These are phyloP conservation scores for Carassius carassius DNA, from an alignment of 2,113 vertebrate species.

Conservation along the genomic window DNA sequence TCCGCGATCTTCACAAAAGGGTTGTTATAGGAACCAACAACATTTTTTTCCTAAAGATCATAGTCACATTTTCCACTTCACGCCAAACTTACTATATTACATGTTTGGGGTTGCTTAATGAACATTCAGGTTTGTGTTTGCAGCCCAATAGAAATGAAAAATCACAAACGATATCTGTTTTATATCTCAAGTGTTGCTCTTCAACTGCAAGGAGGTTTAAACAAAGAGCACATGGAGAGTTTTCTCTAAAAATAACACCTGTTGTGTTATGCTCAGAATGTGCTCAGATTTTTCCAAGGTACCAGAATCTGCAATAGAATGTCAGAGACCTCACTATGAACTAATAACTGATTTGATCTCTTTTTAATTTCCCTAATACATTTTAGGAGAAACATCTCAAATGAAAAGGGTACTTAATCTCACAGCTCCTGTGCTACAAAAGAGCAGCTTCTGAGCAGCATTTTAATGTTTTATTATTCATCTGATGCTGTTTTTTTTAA, in stretches of 20 bases:
- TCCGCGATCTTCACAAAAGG: background rate
- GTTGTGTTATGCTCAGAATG: no score
- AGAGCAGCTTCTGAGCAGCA: no score
- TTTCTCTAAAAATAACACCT: background rate
- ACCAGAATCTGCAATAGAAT: no score
- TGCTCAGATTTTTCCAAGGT: no score
- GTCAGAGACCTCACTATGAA: no score
- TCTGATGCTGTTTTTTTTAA: no score
- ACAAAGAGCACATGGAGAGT: background rate
- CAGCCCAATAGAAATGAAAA: background rate
- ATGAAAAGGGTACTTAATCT: background rate
- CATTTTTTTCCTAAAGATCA: background rate
- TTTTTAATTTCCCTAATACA: background rate
- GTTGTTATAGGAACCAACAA: conserved; percentile 29
- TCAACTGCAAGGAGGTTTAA: background rate
- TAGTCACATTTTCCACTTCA: background rate
- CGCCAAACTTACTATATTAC: background rate
- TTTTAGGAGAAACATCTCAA: background rate
- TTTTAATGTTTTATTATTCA: no score
- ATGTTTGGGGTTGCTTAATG: background rate
- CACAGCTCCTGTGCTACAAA: no score
- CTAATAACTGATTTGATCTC: no score
- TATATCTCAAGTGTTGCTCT: background rate
- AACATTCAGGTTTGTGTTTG: background rate
- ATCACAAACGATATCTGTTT: background rate